These are phyloP conservation scores for Baronia brevicornis DNA, from an alignment of 2,888 invertebrate genomes.

Conservation along the genomic window DNA sequence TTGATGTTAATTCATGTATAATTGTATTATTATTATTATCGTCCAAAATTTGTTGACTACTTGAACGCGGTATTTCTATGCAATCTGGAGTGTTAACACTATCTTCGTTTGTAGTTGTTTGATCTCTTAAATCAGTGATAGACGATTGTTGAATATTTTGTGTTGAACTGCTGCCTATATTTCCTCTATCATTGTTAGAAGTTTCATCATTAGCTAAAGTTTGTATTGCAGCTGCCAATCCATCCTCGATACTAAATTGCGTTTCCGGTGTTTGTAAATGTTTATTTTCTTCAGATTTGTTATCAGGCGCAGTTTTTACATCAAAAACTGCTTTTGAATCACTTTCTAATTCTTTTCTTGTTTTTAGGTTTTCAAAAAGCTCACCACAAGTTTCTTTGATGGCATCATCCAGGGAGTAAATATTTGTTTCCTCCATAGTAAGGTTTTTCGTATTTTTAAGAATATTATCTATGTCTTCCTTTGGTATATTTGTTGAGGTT, in stretches of 20 bases:
- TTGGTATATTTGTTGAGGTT: too few relatives aligned
- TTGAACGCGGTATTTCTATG: conserved; percentile 47
- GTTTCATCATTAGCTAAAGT: too few relatives aligned
- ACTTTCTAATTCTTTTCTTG: conserved; percentile 6
- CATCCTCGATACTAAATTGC: background rate
- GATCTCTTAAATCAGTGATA: conserved; percentile 35
- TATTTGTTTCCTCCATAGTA: too few relatives aligned
- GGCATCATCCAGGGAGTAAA: too few relatives aligned
- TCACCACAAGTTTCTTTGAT: too few relatives aligned
- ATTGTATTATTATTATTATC: conserved; percentile 53
- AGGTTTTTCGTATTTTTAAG: too few relatives aligned
- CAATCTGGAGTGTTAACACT: conserved; percentile 44
- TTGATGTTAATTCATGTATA: conserved; percentile 45
- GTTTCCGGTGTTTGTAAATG: conserved; percentile 4
- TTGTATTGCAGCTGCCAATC: too few relatives aligned
- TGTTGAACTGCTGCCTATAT: too few relatives aligned
- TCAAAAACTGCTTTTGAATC: conserved; percentile 3
- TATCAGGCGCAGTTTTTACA: background rate
- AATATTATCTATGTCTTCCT: too few relatives aligned
- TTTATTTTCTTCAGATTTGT: background rate
- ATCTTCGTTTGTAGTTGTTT: conserved; percentile 11
- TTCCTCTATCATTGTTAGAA: background rate
- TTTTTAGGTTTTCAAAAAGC: too few relatives aligned
- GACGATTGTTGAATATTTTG: too few relatives aligned
- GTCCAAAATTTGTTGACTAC: conserved; percentile 44